Evolutionary conservation across 64 coral and sea anemone genomes (phyloP).

Genomic region (Catalaphyllia jardinei): DNA sequence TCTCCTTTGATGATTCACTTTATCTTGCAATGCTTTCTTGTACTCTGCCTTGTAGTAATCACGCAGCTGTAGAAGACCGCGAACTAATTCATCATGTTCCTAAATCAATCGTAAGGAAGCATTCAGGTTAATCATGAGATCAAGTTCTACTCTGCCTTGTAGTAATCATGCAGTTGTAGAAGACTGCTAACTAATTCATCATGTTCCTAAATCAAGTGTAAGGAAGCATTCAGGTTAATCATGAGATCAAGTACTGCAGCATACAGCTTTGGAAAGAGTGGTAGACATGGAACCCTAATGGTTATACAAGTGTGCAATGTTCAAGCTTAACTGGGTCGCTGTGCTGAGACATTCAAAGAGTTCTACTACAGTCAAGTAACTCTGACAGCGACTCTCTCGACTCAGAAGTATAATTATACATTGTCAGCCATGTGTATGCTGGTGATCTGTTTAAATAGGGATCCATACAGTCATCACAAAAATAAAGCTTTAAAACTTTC

Average conservation of each 20-base stretch:
- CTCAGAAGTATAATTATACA: no score
- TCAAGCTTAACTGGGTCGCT: no score
- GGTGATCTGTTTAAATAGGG: no score
- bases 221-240: not conserved
- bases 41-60: slow-evolving; percentile 66
- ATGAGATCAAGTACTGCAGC: not conserved
- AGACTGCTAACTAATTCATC: slow-evolving; percentile 49
- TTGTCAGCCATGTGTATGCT: no score
- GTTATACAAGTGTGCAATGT: no score
- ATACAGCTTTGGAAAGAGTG: no score
- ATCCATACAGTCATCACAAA: no score
- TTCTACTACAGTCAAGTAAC: no score
- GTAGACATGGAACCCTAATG: no score
- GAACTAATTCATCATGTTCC: slow-evolving; percentile 45
- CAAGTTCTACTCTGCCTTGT: slow-evolving; percentile 61
- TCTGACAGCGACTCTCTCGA: no score
- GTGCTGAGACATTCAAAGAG: no score
- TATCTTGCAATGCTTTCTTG: slow-evolving; percentile 58
- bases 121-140: not conserved
- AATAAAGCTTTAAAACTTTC: no score
- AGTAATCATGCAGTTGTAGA: slow-evolving; percentile 49
- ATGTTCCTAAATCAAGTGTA: slow-evolving; percentile 21
- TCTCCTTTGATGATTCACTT: slow-evolving; percentile 38
- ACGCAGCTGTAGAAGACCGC: slow-evolving; percentile 46
- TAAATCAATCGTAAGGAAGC: not conserved